Evolutionary conservation across 1,140 invertebrate genomes (phyloP).

Genomic region (Drosophila kanapiae): DNA sequence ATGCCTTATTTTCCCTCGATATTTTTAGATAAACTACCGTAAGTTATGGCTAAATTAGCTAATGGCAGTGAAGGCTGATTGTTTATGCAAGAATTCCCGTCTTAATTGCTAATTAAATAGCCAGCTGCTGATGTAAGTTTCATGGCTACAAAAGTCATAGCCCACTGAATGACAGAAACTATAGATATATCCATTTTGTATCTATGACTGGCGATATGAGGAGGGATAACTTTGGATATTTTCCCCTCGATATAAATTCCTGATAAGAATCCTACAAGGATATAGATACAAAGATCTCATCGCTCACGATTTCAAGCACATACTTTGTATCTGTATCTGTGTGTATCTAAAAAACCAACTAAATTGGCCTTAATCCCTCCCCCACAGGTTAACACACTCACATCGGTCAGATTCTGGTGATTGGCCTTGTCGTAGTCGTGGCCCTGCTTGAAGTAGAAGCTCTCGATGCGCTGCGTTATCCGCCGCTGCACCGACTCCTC

Average conservation of each 20-base stretch:
- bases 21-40: neutral
- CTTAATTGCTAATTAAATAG: constrained; percentile 6
- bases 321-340: too few species aligned
- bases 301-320: too few species aligned
- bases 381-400: constrained; percentile 72
- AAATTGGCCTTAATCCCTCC: too few species aligned
- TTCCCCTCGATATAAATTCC: too few species aligned
- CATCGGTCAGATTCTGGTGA: constrained; percentile 86
- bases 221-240: too few species aligned
- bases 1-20: too few species aligned
- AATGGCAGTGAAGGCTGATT: neutral
- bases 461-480: constrained; percentile 87
- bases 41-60: neutral
- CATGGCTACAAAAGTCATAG: neutral
- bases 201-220: too few species aligned
- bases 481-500: constrained; percentile 81
- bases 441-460: constrained; percentile 87
- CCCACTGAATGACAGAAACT: neutral
- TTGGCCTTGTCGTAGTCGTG: constrained; percentile 86
- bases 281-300: too few species aligned
- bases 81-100: neutral
- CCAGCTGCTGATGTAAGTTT: neutral
- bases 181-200: too few species aligned
- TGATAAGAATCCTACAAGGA: too few species aligned
- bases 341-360: too few species aligned